These are phyloP conservation scores for Leptobrachium leishanense DNA, from an alignment of 2,113 vertebrate genomes.

Conservation along the genomic window DNA sequence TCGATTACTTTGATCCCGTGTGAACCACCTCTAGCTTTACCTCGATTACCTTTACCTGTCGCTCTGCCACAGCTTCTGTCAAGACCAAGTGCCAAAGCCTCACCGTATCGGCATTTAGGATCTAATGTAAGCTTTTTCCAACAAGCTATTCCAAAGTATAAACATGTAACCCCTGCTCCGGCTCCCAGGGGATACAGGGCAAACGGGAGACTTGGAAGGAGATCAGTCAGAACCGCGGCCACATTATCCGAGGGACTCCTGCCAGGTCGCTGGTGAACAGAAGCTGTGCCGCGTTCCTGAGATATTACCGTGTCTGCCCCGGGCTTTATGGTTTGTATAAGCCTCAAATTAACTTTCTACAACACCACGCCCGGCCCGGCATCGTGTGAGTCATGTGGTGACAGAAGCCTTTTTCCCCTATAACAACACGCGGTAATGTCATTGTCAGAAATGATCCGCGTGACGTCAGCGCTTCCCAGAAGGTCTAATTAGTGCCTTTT, in stretches of 20 bases:
- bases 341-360: conserved; percentile 51
- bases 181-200: too few species aligned
- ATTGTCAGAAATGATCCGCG: conserved; percentile 1
- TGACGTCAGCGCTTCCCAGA: conserved; percentile 2
- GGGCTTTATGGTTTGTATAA: conserved; percentile 60
- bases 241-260: conserved; percentile 21
- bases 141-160: too few species aligned
- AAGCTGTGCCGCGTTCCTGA: conserved; percentile 57
- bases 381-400: conserved; percentile 46
- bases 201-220: neutral
- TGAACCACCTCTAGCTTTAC: too few species aligned
- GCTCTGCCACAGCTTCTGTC: too few species aligned
- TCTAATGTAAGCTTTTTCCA: too few species aligned
- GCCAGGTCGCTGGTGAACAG: conserved; percentile 59
- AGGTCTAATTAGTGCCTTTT: neutral
- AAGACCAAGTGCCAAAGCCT: too few species aligned
- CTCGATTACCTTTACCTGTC: too few species aligned
- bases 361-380: neutral
- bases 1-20: too few species aligned
- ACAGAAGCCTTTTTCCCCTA: neutral
- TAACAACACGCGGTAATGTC: neutral
- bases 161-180: too few species aligned
- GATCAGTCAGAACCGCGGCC: neutral
- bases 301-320: conserved; percentile 59
- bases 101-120: too few species aligned